Conservation (phyloP, 2,888 invertebrate genomes). For the Lasioglossum calceatum region DNA sequence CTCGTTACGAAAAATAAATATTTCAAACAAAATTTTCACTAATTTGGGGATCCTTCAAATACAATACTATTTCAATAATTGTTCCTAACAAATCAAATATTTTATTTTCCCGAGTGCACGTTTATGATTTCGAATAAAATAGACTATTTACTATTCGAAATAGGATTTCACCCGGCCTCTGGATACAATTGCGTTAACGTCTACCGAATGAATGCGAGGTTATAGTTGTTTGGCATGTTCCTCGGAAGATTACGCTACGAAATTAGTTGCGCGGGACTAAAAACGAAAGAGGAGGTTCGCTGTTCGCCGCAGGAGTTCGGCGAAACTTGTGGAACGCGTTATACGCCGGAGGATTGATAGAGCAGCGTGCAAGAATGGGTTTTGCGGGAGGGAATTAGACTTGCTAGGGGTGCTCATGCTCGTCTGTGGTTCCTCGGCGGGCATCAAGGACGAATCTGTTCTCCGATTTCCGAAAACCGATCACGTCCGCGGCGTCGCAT, state of each 20-base stretch:
- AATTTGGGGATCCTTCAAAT: neutral
- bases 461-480: constrained; percentile 53
- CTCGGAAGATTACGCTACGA: neutral
- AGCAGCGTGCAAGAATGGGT: neutral
- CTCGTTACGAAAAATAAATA: no score
- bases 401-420: neutral
- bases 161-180: no score
- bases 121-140: no score
- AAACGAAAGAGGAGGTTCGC: neutral
- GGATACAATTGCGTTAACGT: neutral
- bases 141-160: no score
- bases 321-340: neutral
- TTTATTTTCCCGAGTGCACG: no score
- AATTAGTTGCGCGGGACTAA: neutral
- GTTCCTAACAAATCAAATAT: neutral
- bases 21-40: neutral
- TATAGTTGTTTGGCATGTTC: neutral
- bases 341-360: neutral
- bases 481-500: constrained; percentile 62
- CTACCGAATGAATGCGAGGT: neutral
- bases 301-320: neutral
- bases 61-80: neutral
- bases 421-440: constrained; percentile 26
- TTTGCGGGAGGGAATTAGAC: neutral
- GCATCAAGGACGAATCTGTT: constrained; percentile 49